Base-by-base conservation (phyloP, 2,113 vertebrate species). In the Mustela lutreola region DNA sequence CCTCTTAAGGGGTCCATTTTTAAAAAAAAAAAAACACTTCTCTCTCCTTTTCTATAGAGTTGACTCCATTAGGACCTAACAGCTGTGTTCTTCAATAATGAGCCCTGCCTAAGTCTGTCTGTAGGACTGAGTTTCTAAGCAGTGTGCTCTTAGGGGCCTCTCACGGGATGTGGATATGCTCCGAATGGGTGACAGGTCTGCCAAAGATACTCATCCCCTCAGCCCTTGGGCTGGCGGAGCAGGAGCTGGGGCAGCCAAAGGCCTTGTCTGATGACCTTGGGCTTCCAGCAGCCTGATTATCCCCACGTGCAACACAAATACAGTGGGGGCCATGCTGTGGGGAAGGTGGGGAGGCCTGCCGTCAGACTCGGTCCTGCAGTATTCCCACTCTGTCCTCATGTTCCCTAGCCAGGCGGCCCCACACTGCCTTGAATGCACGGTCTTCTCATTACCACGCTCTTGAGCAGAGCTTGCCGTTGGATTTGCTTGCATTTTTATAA, bases 41-140 rank as follows among this genome's bases (percentile, higher is more conserved):
- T 92, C 65, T 91, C 19, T 42, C 75, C 2, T 80, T 71, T 22
- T 86, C 50, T 89, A 7, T 33, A n/a, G 36, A 21, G n/a, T 42
- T 65, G 39, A 75, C 11, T 84, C 56, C 62, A 1, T 91, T n/a
- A 91, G 21, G 36, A 73, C n/a, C 39, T 39, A 79, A 65, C 28
- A 62, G 42, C 63, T 93, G 1, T 50, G 11, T 70, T 83, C 45
- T 62, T 92, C 60, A 36, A 7, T 39, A 67, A 60, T 22, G 31
- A 24, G 2, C 26, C 33, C 36, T 50, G 2, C 84, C 67, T 62
- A 58, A 58, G 76, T 76, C 22, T 79, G 3, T 86, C 45, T 65
- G 26, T 45, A 92, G 67, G 9, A n/a, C 26, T 90, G 79, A 87
- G 39, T 82, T 92, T 92, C 63, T 82, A 84, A 7, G 18, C 39